Base-by-base conservation (phyloP, 2,797 vertebrate species). In the Neomorphus geoffroyi region DNA sequence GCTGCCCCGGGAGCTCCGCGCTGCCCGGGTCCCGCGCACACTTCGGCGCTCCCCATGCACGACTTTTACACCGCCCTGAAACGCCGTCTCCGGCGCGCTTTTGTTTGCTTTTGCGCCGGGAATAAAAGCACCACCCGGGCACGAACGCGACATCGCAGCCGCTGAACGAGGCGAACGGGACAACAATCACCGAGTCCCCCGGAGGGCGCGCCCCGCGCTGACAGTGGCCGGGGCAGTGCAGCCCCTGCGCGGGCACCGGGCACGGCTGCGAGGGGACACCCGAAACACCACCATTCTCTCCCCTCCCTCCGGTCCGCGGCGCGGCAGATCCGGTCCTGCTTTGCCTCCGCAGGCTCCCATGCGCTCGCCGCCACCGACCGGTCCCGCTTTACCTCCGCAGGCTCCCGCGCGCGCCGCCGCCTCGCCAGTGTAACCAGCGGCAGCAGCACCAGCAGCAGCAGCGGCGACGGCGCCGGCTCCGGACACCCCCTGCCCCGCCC, bases 11-110 rank as follows among this genome's bases (percentile, higher is more conserved):
- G 39, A 41, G 39, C 88, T 97, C 95, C 66, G 54, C 83, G 91
- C 97, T 96, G 97, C 95, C 96, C 95, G 97, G 96, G 97, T 98
- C 98, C 97, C 98, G 95, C 96, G 96, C 97, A 92, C 97, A 97
- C 96, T 95, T 97, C 64, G 94, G 97, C 95, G 96, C 97, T 97
- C 95, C 92, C 97, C 67, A 96, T 94, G 97, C 97, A 89, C 96
- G 97, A 97, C 97, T 98, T 96, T 95, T 78, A 43, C 14, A 95
- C 56, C 80, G 90, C 70, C 97, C 96, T 90, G 95, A 89, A 41
- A 41, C 96, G 96, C 84, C 96, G 96, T 69, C 96, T 95, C 97
- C 97, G 97, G 96, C 88, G 97, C 97, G 97, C 98, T 98, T 98
- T 98, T 98, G 97, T 98, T 97, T 97, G 97, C 96, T 86, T 94